Base-by-base conservation (phyloP, 1,140 invertebrate species). In the Heterodera schachtii region DNA sequence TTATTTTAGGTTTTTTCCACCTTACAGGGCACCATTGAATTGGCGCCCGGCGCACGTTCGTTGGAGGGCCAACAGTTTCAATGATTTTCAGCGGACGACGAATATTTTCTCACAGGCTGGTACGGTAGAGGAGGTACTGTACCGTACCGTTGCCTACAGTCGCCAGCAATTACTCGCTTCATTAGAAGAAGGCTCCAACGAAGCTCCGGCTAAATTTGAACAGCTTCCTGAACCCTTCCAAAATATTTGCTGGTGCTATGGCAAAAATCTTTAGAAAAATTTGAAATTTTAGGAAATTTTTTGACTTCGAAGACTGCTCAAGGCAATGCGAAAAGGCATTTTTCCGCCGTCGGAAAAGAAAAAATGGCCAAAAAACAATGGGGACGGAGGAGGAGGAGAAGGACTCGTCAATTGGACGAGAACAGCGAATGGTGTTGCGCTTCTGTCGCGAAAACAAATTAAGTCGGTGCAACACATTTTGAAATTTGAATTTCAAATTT, bases 11-110 rank as follows among this genome's bases (percentile, higher is more conserved):
- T n/a, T n/a, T n/a, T n/a, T n/a, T n/a, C n/a, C n/a, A n/a, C n/a
- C n/a, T n/a, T n/a, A n/a, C 85, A 88, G 57, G 85, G 85, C 3
- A 64, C 73, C 31, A 49, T 85, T 74, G 83, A 86, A 52, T 64
- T 75, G 74, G 57, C 57, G 31, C 85, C 71, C 49, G 74, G 80
- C 19, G 80, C 78, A 13, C 43, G 57, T 64, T 64, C 81, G 9
- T n/a, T 83, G 46, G 73, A 83, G 9, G 82, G 84, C 31, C 57
- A 84, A 78, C 80, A 57, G 44, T 64, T 70, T 81, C 47, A 49
- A 9, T 49, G 47, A 49, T 49, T 49, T n/a, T n/a, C n/a, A n/a
- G n/a, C n/a, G n/a, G n/a, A n/a, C n/a, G n/a, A n/a, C n/a, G n/a
- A n/a, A n/a, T 9, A 49, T 49, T 49, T 49, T 9, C 9, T 49